Evolutionary conservation across 2,888 invertebrate species (phyloP).

Genomic region (Drosophila mimetica): DNA sequence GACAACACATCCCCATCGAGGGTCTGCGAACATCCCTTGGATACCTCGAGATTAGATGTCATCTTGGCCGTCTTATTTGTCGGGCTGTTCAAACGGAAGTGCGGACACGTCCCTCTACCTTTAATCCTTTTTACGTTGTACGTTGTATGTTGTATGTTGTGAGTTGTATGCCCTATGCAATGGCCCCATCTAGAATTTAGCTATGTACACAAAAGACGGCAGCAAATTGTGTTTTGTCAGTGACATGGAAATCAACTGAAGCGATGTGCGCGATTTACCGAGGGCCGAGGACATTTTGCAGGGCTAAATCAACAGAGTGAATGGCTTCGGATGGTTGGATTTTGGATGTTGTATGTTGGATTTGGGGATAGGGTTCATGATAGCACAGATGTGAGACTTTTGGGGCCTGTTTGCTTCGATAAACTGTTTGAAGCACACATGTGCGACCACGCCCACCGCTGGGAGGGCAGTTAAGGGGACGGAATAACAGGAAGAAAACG

Average conservation of each 20-base stretch:
- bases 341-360: neutral
- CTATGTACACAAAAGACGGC: constrained; percentile 57
- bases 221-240: constrained; percentile 67
- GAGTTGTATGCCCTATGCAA: neutral
- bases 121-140: constrained; percentile 1
- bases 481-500: neutral
- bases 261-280: constrained; percentile 62
- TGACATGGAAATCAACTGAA: constrained; percentile 74
- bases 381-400: neutral
- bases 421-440: constrained; percentile 65
- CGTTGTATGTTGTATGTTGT: neutral
- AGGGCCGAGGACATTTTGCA: constrained; percentile 41
- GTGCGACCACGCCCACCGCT: constrained; percentile 24
- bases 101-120: neutral
- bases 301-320: constrained; percentile 21
- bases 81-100: neutral
- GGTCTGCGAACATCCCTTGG: neutral
- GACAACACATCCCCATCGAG: neutral
- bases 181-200: constrained; percentile 48
- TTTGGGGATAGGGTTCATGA: neutral
- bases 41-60: constrained; percentile 39
- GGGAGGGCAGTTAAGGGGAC: neutral
- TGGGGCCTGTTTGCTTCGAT: constrained; percentile 48
- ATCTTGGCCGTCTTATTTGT: constrained; percentile 32
- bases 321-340: constrained; percentile 1